Evolutionary conservation across 2,797 vertebrate species (phyloP).

Genomic region (Acanthurus lineatus): DNA sequence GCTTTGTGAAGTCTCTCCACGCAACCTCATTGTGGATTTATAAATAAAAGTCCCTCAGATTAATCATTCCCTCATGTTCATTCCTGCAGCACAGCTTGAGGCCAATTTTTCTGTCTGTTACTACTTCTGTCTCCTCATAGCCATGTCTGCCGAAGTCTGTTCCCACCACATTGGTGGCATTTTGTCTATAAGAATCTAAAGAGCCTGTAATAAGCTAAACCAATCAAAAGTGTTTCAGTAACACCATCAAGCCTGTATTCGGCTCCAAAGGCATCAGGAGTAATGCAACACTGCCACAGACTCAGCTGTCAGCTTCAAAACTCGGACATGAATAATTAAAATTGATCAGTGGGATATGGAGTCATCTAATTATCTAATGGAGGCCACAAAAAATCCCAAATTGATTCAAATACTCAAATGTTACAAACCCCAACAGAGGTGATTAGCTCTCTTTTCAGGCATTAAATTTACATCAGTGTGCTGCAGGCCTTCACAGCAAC

Average conservation of each 20-base stretch:
- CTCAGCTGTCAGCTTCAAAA: slow-evolving; percentile 19
- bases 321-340: slow-evolving; percentile 20
- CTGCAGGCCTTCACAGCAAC: neutral
- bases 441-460: slow-evolving; percentile 29
- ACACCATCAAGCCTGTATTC: slow-evolving; percentile 24
- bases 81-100: slow-evolving; percentile 60
- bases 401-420: slow-evolving; percentile 1
- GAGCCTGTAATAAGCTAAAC: slow-evolving; percentile 35
- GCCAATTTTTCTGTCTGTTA: slow-evolving; percentile 52
- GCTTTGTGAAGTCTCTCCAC: slow-evolving; percentile 37
- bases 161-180: slow-evolving; percentile 10
- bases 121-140: slow-evolving; percentile 45
- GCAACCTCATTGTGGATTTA: slow-evolving; percentile 38
- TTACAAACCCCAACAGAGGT: slow-evolving; percentile 12
- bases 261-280: slow-evolving; percentile 13
- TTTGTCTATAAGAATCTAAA: slow-evolving; percentile 35
- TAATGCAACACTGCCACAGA: slow-evolving; percentile 10
- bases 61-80: slow-evolving; percentile 55
- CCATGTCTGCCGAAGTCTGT: slow-evolving; percentile 23
- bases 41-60: slow-evolving; percentile 53
- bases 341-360: slow-evolving; percentile 23
- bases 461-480: slow-evolving; percentile 23
- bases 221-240: slow-evolving; percentile 41
- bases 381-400: slow-evolving; percentile 4
- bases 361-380: slow-evolving; percentile 3